A percentile compares a stretch with the other conserved stretches of the same genome.
Conservation (phyloP, 2,888 invertebrate species). For the Cabera pusaria region DNA sequence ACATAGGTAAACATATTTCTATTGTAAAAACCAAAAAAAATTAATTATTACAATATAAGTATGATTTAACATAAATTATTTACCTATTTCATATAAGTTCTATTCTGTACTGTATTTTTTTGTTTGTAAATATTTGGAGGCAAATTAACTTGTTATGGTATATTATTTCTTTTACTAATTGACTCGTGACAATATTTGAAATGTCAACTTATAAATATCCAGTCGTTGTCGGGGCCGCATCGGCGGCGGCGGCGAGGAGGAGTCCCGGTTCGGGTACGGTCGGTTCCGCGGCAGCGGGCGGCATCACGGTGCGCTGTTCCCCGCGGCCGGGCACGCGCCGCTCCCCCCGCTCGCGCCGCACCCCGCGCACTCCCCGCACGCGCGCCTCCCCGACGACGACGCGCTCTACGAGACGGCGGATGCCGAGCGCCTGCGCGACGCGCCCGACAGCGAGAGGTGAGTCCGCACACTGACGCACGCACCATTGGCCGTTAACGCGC, state of each 20-base stretch:
- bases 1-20: too few relatives aligned
- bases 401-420: slow-evolving; percentile 94
- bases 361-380: slow-evolving; percentile 62
- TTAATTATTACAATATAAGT: too few relatives aligned
- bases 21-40: too few relatives aligned
- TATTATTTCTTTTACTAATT: too few relatives aligned
- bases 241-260: slow-evolving; percentile 80
- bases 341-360: slow-evolving; percentile 72
- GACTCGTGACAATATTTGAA: too few relatives aligned
- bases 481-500: slow-evolving; percentile 3
- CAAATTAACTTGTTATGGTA: too few relatives aligned
- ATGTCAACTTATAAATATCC: too few relatives aligned
- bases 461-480: slow-evolving; percentile 33
- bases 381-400: slow-evolving; percentile 87
- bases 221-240: slow-evolving; percentile 80
- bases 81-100: too few relatives aligned
- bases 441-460: slow-evolving; percentile 95
- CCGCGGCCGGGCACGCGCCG: slow-evolving; percentile 61
- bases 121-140: too few relatives aligned
- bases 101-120: too few relatives aligned
- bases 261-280: slow-evolving; percentile 89
- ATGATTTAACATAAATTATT: too few relatives aligned
- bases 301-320: slow-evolving; percentile 66
- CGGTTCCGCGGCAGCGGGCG: slow-evolving; percentile 81
- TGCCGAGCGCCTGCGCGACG: slow-evolving; percentile 88